These are phyloP conservation scores for Epizoanthus rinbou DNA, from an alignment of 92 coral and sea anemone species.

Conservation along the genomic window DNA sequence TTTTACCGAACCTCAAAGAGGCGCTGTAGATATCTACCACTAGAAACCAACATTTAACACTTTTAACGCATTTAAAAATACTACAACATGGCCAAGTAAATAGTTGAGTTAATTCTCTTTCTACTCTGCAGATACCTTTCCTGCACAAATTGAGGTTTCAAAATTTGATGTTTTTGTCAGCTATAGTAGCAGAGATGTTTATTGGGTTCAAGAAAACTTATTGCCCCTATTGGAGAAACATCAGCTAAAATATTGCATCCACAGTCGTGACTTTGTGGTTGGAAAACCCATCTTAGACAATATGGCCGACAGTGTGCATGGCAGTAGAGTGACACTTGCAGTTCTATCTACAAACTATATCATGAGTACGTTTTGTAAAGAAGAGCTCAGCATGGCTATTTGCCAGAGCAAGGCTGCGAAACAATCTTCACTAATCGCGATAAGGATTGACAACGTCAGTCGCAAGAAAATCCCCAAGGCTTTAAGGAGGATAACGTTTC, in stretches of 20 bases:
- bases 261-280: conserved; percentile 61
- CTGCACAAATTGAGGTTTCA: background rate
- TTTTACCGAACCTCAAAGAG: too few relatives aligned
- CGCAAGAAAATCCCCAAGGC: conserved; percentile 42
- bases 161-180: conserved; percentile 45
- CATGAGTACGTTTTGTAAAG: conserved; percentile 57
- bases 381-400: conserved; percentile 57
- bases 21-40: too few relatives aligned
- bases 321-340: conserved; percentile 48
- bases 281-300: conserved; percentile 56
- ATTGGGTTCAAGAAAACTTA: conserved; percentile 51
- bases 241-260: conserved; percentile 49
- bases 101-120: background rate
- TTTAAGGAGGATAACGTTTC: conserved; percentile 39
- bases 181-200: conserved; percentile 51
- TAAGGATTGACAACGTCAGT: conserved; percentile 45
- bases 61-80: too few relatives aligned
- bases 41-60: too few relatives aligned
- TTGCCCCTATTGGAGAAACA: conserved; percentile 49
- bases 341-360: conserved; percentile 54
- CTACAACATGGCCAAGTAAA: too few relatives aligned
- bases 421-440: conserved; percentile 41
- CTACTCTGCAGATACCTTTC: background rate
- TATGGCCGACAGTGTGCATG: conserved; percentile 61
- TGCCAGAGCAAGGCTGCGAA: conserved; percentile 38